Evolutionary conservation across 2,888 invertebrate species (phyloP).

Genomic region (Ceraclea dissimilis): DNA sequence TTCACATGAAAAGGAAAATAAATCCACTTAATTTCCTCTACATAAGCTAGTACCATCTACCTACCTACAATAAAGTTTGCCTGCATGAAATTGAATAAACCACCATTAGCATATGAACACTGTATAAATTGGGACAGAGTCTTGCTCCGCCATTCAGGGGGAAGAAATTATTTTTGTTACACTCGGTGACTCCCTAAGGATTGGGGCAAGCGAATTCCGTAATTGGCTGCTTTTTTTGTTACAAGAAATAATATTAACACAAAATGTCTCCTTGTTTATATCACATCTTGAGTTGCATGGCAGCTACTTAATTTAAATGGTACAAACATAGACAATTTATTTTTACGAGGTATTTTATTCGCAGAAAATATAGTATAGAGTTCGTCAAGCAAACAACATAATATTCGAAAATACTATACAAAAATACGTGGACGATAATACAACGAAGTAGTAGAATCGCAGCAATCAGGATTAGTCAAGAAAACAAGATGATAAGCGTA

Average conservation of each 20-base stretch:
- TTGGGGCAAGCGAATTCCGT: background rate
- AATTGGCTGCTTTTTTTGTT: slow-evolving; percentile 2
- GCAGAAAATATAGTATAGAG: too few relatives aligned
- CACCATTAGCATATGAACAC: slow-evolving; percentile 22
- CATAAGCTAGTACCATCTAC: background rate
- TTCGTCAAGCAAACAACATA: too few relatives aligned
- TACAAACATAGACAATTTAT: too few relatives aligned
- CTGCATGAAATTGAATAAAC: slow-evolving; percentile 22
- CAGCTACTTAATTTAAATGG: too few relatives aligned
- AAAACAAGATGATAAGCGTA: too few relatives aligned
- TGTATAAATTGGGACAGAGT: background rate
- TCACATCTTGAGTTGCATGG: too few relatives aligned
- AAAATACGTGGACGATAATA: too few relatives aligned
- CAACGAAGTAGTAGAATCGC: too few relatives aligned
- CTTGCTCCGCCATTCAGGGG: slow-evolving; percentile 12
- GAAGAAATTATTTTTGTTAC: slow-evolving; percentile 21
- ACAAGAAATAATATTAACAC: slow-evolving; percentile 3
- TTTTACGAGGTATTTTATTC: too few relatives aligned
- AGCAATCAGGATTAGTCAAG: too few relatives aligned
- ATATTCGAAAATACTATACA: too few relatives aligned
- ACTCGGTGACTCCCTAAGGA: slow-evolving; percentile 15
- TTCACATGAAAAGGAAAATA: background rate
- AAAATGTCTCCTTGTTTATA: too few relatives aligned
- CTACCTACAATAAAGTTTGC: background rate
- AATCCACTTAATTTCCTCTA: background rate